Conservation (phyloP, 2,113 vertebrate species). For the Cyrtonyx montezumae region DNA sequence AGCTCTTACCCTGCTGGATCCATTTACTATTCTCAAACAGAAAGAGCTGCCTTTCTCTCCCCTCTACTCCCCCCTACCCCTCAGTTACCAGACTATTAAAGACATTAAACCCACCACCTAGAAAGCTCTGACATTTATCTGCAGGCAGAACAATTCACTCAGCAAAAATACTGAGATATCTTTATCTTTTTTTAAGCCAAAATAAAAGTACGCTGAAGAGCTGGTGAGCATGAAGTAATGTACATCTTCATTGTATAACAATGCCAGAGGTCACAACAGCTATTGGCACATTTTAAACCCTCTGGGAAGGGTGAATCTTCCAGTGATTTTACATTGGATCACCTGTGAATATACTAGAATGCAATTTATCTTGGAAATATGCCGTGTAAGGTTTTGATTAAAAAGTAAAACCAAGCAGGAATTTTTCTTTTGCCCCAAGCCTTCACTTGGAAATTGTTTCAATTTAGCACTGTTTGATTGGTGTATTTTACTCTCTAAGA, state of each 20-base stretch:
- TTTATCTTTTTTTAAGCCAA: neutral
- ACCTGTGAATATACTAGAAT: neutral
- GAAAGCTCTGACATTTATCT: neutral
- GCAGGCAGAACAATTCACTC: neutral
- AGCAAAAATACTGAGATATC: neutral
- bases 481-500: neutral
- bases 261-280: neutral
- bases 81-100: neutral
- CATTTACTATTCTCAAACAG: neutral
- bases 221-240: neutral
- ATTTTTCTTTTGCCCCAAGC: neutral
- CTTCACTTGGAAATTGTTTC: neutral
- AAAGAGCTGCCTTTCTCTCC: neutral
- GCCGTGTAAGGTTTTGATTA: neutral
- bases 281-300: neutral
- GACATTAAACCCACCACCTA: neutral
- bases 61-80: no score
- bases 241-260: neutral
- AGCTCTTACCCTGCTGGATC: neutral
- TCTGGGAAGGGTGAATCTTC: neutral
- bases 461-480: neutral
- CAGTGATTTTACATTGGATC: neutral
- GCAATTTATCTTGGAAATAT: neutral
- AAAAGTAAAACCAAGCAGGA: neutral
- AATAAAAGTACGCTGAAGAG: neutral